Percentiles rank a stretch among this genome's conserved stretches.
Evolutionary conservation across 2,113 vertebrate genomes (phyloP).

Genomic region (Cichladusa arquata): DNA sequence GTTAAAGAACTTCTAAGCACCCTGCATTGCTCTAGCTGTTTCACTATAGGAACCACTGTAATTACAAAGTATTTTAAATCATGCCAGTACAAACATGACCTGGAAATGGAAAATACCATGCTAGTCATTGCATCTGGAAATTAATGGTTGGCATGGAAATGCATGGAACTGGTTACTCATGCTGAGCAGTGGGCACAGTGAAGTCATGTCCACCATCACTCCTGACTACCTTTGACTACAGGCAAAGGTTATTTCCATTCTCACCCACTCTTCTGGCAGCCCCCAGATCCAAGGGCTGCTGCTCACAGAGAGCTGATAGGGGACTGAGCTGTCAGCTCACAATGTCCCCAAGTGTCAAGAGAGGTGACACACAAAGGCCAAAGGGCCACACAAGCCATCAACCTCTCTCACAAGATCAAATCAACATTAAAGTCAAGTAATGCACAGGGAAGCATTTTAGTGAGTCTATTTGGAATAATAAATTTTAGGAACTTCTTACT

Average conservation of each 20-base stretch:
- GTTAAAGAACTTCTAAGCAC: slow-evolving; percentile 46
- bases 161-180: slow-evolving; percentile 52
- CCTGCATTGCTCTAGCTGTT: background rate
- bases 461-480: background rate
- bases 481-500: background rate
- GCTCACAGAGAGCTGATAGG: background rate
- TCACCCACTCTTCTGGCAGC: slow-evolving; percentile 31
- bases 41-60: slow-evolving; percentile 56
- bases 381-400: background rate
- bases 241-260: slow-evolving; percentile 26
- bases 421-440: background rate
- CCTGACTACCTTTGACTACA: background rate
- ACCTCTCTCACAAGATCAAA: background rate
- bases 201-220: background rate
- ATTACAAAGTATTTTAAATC: slow-evolving; percentile 72
- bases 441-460: background rate
- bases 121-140: slow-evolving; percentile 34
- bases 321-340: background rate
- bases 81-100: slow-evolving; percentile 72
- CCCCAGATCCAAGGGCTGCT: background rate
- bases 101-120: slow-evolving; percentile 46
- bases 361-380: background rate
- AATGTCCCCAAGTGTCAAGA: background rate
- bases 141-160: slow-evolving; percentile 18
- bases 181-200: background rate